Conservation (phyloP, 2,888 invertebrate genomes). For the Elmis aenea region DNA sequence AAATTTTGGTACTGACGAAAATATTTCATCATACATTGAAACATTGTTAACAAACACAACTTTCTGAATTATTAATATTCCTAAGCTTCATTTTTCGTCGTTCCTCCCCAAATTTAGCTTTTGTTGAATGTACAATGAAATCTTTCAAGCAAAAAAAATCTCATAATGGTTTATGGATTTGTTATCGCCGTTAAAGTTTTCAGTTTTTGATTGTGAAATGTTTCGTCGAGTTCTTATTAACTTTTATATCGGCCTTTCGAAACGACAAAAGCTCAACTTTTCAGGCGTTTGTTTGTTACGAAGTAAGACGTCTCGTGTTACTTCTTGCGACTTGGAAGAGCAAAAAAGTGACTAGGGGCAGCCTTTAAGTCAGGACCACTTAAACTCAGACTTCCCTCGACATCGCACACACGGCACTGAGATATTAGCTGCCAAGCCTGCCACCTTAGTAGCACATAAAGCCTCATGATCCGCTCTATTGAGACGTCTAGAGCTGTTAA, state of each 20-base stretch:
- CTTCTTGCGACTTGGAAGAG: constrained; percentile 10
- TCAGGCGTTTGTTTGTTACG: constrained; percentile 10
- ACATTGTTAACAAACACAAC: too few relatives aligned
- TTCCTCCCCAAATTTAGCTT: too few relatives aligned
- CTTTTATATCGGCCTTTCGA: neutral
- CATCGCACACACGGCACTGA: constrained; percentile 16
- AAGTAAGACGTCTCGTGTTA: constrained; percentile 11
- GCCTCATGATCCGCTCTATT: constrained; percentile 18
- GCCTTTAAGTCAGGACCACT: constrained; percentile 22
- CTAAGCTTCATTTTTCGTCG: too few relatives aligned
- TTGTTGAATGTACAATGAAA: too few relatives aligned
- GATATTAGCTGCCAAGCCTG: constrained; percentile 19
- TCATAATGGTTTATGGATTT: too few relatives aligned
- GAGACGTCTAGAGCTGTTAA: constrained; percentile 18
- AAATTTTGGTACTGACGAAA: too few relatives aligned
- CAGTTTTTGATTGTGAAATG: too few relatives aligned
- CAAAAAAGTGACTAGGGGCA: constrained; percentile 13
- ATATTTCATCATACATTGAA: too few relatives aligned
- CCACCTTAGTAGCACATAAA: constrained; percentile 19
- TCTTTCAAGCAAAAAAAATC: too few relatives aligned
- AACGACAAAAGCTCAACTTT: constrained; percentile 11
- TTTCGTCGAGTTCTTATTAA: too few relatives aligned
- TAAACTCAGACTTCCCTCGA: constrained; percentile 15
- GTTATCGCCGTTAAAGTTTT: too few relatives aligned
- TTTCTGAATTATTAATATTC: too few relatives aligned